Conservation (phyloP, 2,113 vertebrate genomes). For the Psilopsiagon aymara region DNA sequence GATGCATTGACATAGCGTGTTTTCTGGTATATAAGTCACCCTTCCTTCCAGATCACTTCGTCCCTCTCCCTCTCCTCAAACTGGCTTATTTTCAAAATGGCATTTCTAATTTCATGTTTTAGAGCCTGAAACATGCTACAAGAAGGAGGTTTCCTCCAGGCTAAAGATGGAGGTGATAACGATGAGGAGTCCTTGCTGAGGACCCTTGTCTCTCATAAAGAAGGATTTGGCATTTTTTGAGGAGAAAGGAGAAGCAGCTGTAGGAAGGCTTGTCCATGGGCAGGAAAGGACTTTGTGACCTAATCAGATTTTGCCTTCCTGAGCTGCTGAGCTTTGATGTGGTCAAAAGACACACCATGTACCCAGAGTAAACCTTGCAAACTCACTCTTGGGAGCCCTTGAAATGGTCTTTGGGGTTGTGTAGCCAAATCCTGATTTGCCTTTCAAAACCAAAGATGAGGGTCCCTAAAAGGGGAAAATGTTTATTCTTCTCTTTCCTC, state of each 20-base stretch:
- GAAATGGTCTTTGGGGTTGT: accelerated
- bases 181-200: not conserved
- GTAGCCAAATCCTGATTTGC: not conserved
- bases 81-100: not conserved
- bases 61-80: not conserved
- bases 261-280: not conserved
- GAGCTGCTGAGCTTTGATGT: not conserved
- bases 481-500: not conserved
- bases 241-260: not conserved
- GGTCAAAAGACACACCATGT: not conserved
- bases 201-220: not conserved
- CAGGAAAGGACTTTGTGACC: not conserved
- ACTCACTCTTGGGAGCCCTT: not conserved
- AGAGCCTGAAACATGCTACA: accelerated
- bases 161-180: not conserved
- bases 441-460: not conserved
- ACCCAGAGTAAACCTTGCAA: not conserved
- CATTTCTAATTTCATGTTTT: not conserved
- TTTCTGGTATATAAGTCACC: not conserved
- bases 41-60: not conserved
- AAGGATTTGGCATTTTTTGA: not conserved
- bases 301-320: not conserved
- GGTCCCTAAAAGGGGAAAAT: not conserved
- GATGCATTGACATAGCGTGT: accelerated
- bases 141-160: not conserved